Base-by-base conservation (phyloP, 2,797 vertebrate species). In the Hippoglossus hippoglossus region DNA sequence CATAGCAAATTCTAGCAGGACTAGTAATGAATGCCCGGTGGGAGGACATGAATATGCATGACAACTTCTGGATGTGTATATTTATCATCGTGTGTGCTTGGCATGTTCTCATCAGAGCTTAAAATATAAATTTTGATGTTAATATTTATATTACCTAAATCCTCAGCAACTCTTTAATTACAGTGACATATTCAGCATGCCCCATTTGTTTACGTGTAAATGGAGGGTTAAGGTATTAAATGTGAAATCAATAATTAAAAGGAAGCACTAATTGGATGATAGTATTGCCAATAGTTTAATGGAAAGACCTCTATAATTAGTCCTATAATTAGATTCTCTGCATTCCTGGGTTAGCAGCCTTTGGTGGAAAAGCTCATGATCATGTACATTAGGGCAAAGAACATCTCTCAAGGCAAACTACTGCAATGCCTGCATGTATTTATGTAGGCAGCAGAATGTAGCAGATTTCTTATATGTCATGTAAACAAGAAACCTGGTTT, bases 1-100 rank as follows among this genome's bases (percentile, higher is more conserved):
- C 65, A 56, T 31, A 63, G 26, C 64, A 62, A 62, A 56, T 55
- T 81, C 47, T 47, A 67, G 51, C 53, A 80, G 60, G 65, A 67
- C 57, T 39, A 66, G 68, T 70, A 81, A 82, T 79, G 72, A 82
- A 81, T 66, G 84, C 76, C 86, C 79, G 65, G 73, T 8, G 67
- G 87, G 82, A 73, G 60, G 22, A 78, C 67, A 89, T 93, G 77
- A 92, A 93, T 93, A 92, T 93, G 85, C 80, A 93, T 90, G 72
- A 36, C 6, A 26, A 78, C 69, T 77, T 85, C 18, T 77, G 54
- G 51, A 81, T 80, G 76, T 83, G 65, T 73, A 77, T 86, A 63
- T 83, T 87, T 82, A 80, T 83, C 72, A 75, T 51, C 81, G 74
- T 78, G 70, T 82, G 83, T 80, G 71, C 65, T 85, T 79, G 61